Evolutionary conservation across 1,140 invertebrate genomes (phyloP).

Genomic region (Eriocheir sinensis): DNA sequence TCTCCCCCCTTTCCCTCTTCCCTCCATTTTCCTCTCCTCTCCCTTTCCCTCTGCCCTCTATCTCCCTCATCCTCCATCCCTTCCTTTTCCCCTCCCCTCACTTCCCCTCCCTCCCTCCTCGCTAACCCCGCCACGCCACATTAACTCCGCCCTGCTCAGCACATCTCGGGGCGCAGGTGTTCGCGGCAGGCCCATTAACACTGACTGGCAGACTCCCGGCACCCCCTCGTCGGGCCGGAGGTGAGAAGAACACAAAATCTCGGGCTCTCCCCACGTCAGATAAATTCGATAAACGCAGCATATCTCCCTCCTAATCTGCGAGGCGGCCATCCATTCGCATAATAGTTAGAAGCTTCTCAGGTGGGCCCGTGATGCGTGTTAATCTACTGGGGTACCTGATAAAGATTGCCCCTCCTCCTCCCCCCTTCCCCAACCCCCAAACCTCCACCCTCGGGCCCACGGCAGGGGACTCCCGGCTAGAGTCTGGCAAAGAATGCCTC

Average conservation of each 20-base stretch:
- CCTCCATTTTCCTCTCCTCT: too few relatives aligned
- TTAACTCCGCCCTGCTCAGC: background rate
- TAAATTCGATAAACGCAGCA: background rate
- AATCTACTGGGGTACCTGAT: background rate
- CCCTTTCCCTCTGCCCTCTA: too few relatives aligned
- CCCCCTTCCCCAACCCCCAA: too few relatives aligned
- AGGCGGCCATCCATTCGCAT: background rate
- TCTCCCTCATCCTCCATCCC: too few relatives aligned
- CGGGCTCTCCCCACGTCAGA: background rate
- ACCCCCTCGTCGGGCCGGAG: background rate
- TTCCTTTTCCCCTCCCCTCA: background rate
- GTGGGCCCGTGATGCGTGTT: background rate
- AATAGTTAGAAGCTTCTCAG: background rate
- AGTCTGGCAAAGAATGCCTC: background rate
- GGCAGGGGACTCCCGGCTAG: background rate
- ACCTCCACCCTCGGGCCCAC: background rate
- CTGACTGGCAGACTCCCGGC: background rate
- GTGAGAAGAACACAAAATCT: background rate
- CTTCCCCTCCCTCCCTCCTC: background rate
- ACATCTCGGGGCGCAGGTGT: background rate
- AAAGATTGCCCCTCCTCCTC: background rate
- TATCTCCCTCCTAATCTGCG: constrained; percentile 3
- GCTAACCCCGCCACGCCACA: background rate
- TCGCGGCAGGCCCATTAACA: background rate
- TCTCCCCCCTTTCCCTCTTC: too few relatives aligned